phyloP scores from a whole-genome alignment of 2,113 vertebrate genomes.

The Myotis yumanensis region DNA sequence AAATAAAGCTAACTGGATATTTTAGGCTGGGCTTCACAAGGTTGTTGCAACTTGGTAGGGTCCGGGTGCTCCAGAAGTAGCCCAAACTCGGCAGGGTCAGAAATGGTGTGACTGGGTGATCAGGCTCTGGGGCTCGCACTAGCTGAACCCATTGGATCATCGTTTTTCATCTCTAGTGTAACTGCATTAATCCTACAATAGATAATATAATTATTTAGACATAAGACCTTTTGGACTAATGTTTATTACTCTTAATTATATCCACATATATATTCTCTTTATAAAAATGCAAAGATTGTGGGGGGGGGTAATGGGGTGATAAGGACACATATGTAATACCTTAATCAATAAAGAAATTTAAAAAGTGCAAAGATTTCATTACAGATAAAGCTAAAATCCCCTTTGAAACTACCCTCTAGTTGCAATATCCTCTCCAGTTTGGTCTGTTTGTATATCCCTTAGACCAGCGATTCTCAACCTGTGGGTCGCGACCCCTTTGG shows the following conservation, averaged over 20 bases:
- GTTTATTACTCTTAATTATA: conserved; percentile 23
- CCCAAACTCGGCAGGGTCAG: background rate
- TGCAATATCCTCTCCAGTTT: background rate
- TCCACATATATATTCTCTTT: background rate
- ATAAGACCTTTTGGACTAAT: background rate
- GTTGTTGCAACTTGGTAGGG: background rate
- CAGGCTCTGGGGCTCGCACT: background rate
- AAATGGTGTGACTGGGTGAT: background rate
- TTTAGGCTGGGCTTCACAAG: background rate
- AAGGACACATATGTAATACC: too few relatives aligned
- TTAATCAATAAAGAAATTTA: too few relatives aligned
- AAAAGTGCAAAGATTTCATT: conserved; percentile 26
- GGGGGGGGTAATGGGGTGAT: too few relatives aligned
- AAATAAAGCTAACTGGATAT: background rate
- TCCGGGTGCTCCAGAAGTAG: background rate
- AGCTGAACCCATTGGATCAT: background rate
- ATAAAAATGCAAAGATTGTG: background rate
- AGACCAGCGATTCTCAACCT: background rate
- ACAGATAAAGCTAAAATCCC: background rate
- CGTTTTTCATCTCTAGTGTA: background rate
- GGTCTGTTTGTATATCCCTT: background rate
- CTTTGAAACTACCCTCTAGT: background rate
- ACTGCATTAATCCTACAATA: background rate
- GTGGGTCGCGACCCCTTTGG: too few relatives aligned
- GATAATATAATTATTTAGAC: background rate